These are phyloP conservation scores for Melanocharis versteri DNA, from an alignment of 2,113 vertebrate genomes.

Conservation along the genomic window DNA sequence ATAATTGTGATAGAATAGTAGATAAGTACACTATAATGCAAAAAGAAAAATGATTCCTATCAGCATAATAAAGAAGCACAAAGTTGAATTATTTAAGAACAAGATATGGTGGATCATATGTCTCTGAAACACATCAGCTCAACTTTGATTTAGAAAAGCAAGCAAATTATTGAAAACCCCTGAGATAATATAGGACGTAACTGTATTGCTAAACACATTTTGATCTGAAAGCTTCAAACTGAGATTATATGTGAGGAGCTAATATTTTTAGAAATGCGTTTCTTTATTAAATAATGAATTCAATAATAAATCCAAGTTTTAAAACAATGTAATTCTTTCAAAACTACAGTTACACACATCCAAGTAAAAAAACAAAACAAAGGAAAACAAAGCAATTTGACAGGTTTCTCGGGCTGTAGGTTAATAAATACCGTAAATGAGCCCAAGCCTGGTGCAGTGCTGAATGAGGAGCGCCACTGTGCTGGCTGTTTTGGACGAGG, in stretches of 20 bases:
- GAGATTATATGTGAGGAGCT: neutral
- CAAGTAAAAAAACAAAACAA: neutral
- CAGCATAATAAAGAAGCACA: neutral
- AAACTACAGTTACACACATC: neutral
- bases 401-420: neutral
- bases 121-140: neutral
- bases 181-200: neutral
- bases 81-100: neutral
- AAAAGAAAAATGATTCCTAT: neutral
- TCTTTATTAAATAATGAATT: neutral
- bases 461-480: neutral
- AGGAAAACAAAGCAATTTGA: neutral
- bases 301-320: neutral
- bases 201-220: neutral
- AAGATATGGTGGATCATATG: neutral
- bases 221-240: neutral
- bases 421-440: neutral
- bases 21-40: neutral
- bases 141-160: neutral
- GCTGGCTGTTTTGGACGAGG: neutral
- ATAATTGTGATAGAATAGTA: neutral
- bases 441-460: neutral
- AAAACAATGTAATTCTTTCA: neutral
- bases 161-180: fast-evolving
- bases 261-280: neutral